phyloP scores from a whole-genome alignment of 2,113 vertebrate species.

The Phrynosoma blainvillii region DNA sequence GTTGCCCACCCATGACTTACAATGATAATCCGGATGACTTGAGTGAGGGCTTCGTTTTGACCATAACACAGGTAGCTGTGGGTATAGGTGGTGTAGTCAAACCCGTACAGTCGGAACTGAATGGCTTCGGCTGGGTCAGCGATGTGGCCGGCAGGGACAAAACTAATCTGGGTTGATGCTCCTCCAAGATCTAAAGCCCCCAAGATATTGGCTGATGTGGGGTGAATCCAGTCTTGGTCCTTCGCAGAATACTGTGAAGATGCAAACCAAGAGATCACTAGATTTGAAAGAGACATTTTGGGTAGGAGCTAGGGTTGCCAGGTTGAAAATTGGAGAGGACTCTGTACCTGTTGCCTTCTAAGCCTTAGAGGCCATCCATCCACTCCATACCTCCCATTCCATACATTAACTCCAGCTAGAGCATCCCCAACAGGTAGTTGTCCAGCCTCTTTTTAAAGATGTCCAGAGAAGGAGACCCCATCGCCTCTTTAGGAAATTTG shows the following conservation, averaged over 20 bases:
- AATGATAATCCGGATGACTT: constrained; percentile 65
- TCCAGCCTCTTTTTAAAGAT: too few relatives aligned
- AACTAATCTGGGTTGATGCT: constrained; percentile 82
- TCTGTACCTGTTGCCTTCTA: too few relatives aligned
- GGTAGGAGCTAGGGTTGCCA: background rate
- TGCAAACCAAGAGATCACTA: background rate
- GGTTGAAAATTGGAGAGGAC: too few relatives aligned
- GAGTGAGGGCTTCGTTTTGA: constrained; percentile 73
- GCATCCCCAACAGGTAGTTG: too few relatives aligned
- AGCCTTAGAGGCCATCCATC: too few relatives aligned
- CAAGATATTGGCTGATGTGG: constrained; percentile 55
- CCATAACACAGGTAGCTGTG: constrained; percentile 84
- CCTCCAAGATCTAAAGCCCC: constrained; percentile 82
- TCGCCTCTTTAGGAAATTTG: too few relatives aligned
- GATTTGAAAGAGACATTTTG: too few relatives aligned
- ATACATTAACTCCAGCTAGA: too few relatives aligned
- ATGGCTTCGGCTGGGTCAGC: constrained; percentile 29
- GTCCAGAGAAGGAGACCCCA: too few relatives aligned
- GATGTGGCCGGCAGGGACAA: constrained; percentile 52
- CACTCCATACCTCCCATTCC: too few relatives aligned
- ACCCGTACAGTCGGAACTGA: constrained; percentile 71
- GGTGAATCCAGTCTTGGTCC: constrained; percentile 67
- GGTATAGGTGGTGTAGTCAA: constrained; percentile 76
- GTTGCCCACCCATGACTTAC: background rate
- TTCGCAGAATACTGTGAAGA: constrained; percentile 73